Evolutionary conservation across 30 jellyfish, hydroid and myxozoan species (phyloP).

Genomic region (Aurelia aurita): DNA sequence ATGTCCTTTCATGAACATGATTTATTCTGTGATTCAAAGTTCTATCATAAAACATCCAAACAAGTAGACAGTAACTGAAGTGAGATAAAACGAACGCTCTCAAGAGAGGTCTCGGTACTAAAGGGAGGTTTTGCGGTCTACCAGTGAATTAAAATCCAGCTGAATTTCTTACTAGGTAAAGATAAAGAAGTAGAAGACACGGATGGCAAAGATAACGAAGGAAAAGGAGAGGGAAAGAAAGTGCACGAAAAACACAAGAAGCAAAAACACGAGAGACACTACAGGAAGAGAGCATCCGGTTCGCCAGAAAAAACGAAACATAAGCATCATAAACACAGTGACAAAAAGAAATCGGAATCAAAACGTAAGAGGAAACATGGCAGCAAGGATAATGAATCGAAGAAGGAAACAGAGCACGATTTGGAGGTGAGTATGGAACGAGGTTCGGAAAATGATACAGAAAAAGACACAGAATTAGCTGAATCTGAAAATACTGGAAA

Average conservation of each 20-base stretch:
- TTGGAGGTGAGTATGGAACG: slow-evolving; percentile 8
- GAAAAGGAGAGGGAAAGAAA: slow-evolving; percentile 26
- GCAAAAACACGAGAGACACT: slow-evolving; percentile 41
- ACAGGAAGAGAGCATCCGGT: slow-evolving; percentile 24
- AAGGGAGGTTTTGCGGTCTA: too few relatives aligned
- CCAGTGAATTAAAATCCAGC: too few relatives aligned
- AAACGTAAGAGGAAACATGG: slow-evolving; percentile 8
- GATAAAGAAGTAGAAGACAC: slow-evolving; percentile 55
- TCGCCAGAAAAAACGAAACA: slow-evolving; percentile 24
- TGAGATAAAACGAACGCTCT: too few relatives aligned
- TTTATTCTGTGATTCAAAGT: too few relatives aligned
- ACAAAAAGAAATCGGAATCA: slow-evolving; percentile 10
- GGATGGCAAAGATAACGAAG: slow-evolving; percentile 54
- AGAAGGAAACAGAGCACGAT: background rate
- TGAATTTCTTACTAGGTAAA: background rate
- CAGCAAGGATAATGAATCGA: slow-evolving; percentile 10
- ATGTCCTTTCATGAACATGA: too few relatives aligned
- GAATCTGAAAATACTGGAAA: slow-evolving; percentile 12
- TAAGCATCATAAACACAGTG: slow-evolving; percentile 47
- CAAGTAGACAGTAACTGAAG: too few relatives aligned
- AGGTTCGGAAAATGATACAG: background rate
- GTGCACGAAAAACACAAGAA: slow-evolving; percentile 42
- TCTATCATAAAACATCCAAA: too few relatives aligned
- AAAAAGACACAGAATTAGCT: slow-evolving; percentile 11
- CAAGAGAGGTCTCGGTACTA: too few relatives aligned